Conservation (phyloP, 2,888 invertebrate genomes). For the Amblyteles armatorius region DNA sequence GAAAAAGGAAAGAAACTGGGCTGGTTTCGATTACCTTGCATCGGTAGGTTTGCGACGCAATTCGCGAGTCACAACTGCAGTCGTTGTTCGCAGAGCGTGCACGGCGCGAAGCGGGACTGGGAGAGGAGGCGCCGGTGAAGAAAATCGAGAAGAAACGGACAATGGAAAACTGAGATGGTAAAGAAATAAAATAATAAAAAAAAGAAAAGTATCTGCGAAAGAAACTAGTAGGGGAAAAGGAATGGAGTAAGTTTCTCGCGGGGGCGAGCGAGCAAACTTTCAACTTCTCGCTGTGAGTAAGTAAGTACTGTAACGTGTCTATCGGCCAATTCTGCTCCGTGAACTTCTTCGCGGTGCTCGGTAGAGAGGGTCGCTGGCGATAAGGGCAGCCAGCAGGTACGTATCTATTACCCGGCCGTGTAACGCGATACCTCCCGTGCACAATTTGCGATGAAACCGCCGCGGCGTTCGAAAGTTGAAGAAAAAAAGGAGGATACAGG, state of each 20-base stretch:
- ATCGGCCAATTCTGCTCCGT: constrained; percentile 57
- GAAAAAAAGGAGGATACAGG: not conserved
- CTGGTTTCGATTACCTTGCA: not conserved
- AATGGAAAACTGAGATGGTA: constrained; percentile 6
- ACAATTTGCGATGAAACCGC: constrained; percentile 54
- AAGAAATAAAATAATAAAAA: not conserved
- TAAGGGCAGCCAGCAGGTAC: constrained; percentile 67
- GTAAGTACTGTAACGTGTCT: constrained; percentile 41
- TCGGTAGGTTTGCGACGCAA: not conserved
- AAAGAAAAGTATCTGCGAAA: not conserved
- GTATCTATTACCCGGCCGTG: constrained; percentile 64
- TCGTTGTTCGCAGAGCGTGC: constrained; percentile 22
- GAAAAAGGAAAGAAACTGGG: not conserved
- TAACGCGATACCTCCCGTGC: constrained; percentile 59
- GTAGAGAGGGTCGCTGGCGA: constrained; percentile 36
- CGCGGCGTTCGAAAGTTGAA: constrained; percentile 28
- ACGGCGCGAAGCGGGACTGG: not conserved
- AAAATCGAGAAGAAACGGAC: constrained; percentile 9
- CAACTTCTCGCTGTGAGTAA: constrained; percentile 27
- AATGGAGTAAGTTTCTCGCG: constrained; percentile 41
- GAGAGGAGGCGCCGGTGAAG: not conserved
- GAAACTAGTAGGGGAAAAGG: constrained; percentile 3
- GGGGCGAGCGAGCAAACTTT: constrained; percentile 23
- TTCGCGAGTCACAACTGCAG: constrained; percentile 6
- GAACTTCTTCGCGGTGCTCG: constrained; percentile 59